These are phyloP conservation scores for Myotis pilosus DNA, from an alignment of 2,797 vertebrate species.

Conservation along the genomic window DNA sequence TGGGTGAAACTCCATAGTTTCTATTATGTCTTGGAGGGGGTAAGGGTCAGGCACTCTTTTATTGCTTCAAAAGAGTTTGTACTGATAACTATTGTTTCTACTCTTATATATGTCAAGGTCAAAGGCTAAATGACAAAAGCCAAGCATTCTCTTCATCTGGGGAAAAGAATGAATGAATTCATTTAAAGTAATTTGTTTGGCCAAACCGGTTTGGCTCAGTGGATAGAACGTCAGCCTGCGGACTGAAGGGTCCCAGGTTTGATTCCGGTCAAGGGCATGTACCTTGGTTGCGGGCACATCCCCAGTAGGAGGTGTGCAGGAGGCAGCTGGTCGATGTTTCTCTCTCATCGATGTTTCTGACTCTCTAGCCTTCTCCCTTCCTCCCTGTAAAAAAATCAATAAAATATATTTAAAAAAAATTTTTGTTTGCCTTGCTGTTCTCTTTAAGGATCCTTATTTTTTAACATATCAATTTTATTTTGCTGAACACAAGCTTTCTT, in stretches of 20 bases:
- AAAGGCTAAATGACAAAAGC: neutral
- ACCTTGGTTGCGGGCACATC: too few relatives aligned
- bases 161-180: neutral
- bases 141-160: neutral
- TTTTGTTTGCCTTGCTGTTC: neutral
- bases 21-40: neutral
- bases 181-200: neutral
- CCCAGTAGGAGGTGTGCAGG: too few relatives aligned
- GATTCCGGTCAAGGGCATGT: too few relatives aligned
- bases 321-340: too few relatives aligned
- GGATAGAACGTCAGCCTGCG: too few relatives aligned
- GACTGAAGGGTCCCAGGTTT: too few relatives aligned
- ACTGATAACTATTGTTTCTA: neutral
- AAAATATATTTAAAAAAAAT: too few relatives aligned
- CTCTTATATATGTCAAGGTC: neutral
- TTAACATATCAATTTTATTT: neutral
- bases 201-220: too few relatives aligned
- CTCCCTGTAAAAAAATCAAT: too few relatives aligned
- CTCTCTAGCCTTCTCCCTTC: too few relatives aligned
- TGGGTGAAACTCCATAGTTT: fast-evolving
- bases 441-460: neutral
- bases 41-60: neutral
- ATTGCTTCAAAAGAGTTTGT: neutral
- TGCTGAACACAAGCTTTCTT: neutral
- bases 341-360: too few relatives aligned